Evolutionary conservation across 2,797 vertebrate genomes (phyloP).

Genomic region (Eulemur coronatus): DNA sequence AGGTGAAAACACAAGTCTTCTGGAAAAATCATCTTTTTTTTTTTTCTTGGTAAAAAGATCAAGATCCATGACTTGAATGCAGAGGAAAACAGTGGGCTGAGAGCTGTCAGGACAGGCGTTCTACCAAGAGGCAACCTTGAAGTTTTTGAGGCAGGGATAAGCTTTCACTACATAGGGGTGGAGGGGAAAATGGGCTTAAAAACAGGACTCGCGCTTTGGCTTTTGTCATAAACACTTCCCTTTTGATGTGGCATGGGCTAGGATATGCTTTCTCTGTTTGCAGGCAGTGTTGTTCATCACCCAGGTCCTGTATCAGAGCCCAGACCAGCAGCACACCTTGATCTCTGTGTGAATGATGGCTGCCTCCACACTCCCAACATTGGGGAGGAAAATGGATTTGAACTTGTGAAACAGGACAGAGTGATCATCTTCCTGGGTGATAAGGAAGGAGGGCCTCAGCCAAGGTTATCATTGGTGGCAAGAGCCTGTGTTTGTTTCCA

Average conservation of each 20-base stretch:
- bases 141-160: background rate
- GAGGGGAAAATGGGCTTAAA: background rate
- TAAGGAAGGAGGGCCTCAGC: too few relatives aligned
- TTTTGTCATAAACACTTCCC: background rate
- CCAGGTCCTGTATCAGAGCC: background rate
- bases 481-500: background rate
- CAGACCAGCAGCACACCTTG: background rate
- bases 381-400: background rate
- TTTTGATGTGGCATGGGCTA: background rate
- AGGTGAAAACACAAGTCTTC: background rate
- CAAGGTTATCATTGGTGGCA: rapidly evolving
- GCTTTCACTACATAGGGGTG: background rate
- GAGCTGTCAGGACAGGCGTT: background rate
- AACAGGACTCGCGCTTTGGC: too few relatives aligned
- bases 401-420: background rate
- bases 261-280: background rate
- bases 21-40: background rate
- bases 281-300: rapidly evolving
- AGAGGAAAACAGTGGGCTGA: background rate
- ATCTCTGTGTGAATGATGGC: background rate
- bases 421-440: background rate
- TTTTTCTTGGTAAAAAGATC: background rate
- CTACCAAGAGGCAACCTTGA: background rate
- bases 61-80: background rate
- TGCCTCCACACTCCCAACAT: rapidly evolving